phyloP scores from a whole-genome alignment of 2,113 vertebrate genomes.

The Dipodomys stephensi region DNA sequence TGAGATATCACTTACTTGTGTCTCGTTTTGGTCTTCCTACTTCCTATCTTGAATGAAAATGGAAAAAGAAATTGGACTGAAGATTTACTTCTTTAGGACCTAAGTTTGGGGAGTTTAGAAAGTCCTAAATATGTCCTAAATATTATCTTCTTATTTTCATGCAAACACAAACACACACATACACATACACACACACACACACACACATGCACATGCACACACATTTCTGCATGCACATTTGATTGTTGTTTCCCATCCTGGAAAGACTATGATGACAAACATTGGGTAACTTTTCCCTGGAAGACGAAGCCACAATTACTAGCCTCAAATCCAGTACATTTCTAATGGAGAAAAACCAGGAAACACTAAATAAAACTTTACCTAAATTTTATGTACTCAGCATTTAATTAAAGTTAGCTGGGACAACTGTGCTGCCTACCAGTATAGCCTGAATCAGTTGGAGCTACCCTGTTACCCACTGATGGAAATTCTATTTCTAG shows the following conservation, averaged over 20 bases:
- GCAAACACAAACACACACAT: too few species aligned
- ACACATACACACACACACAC: neutral
- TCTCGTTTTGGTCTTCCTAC: neutral
- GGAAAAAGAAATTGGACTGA: neutral
- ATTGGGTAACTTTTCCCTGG: neutral
- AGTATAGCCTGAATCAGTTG: fast-evolving
- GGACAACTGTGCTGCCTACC: fast-evolving
- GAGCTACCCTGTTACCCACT: neutral
- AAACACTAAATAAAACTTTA: neutral
- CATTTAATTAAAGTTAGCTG: neutral
- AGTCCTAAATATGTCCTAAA: neutral
- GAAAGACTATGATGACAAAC: neutral
- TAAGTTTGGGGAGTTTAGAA: neutral
- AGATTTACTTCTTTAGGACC: neutral
- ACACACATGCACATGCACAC: neutral
- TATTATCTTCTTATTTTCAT: neutral
- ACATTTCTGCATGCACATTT: neutral
- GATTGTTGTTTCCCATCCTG: neutral
- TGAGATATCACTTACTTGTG: neutral
- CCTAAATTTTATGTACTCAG: neutral
- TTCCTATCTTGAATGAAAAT: neutral
- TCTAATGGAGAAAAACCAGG: neutral
- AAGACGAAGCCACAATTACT: neutral
- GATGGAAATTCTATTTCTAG: neutral
- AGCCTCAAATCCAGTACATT: neutral